Conservation (phyloP, 2,797 vertebrate species). For the Epinephelus coioides region DNA sequence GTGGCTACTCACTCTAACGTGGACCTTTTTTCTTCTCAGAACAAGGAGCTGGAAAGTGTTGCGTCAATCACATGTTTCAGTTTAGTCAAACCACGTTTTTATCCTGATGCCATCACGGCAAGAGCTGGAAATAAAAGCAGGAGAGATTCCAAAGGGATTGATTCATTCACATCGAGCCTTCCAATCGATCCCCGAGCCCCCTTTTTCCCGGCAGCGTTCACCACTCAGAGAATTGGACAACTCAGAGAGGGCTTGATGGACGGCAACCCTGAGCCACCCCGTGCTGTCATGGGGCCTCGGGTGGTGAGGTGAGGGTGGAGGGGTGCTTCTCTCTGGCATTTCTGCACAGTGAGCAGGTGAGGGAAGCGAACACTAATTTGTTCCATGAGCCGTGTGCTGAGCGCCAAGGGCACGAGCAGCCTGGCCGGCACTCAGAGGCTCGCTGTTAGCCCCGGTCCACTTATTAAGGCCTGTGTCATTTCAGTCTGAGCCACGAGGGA, state of each 20-base stretch:
- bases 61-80: conserved; percentile 42
- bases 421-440: conserved; percentile 41
- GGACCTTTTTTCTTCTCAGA: conserved; percentile 12
- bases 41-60: conserved; percentile 45
- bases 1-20: neutral
- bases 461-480: conserved; percentile 53
- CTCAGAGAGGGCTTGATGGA: conserved; percentile 34
- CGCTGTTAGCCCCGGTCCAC: conserved; percentile 38
- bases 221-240: conserved; percentile 47
- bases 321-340: conserved; percentile 33
- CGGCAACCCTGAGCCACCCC: conserved; percentile 17
- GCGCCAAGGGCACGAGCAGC: conserved; percentile 47
- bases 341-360: conserved; percentile 71
- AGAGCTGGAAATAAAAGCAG: conserved; percentile 36
- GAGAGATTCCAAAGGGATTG: conserved; percentile 50
- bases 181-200: conserved; percentile 41
- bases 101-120: conserved; percentile 7
- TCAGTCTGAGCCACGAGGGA: conserved; percentile 36
- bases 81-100: conserved; percentile 32
- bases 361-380: conserved; percentile 57
- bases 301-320: conserved; percentile 5
- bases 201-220: conserved; percentile 29
- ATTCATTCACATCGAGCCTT: conserved; percentile 47
- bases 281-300: conserved; percentile 26
- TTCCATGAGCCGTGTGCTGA: conserved; percentile 62